Evolutionary conservation across 2,797 vertebrate genomes (phyloP).

Genomic region (Acanthornis magna): DNA sequence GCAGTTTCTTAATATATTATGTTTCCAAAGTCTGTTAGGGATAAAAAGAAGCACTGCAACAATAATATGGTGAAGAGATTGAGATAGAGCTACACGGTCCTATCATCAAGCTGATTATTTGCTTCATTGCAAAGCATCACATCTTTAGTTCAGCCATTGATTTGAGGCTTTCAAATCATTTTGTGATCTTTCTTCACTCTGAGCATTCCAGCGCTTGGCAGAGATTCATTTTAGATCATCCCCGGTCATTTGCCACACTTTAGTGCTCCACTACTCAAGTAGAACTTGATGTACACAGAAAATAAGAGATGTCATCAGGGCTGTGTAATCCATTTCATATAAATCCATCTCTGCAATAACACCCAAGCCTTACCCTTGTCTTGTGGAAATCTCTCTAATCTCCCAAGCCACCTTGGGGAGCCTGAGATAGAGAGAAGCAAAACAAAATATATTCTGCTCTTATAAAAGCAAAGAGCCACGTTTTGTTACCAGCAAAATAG

Average conservation of each 20-base stretch:
- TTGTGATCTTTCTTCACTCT: conserved; percentile 32
- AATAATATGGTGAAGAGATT: background rate
- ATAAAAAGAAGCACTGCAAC: background rate
- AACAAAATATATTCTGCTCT: background rate
- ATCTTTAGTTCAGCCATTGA: conserved; percentile 57
- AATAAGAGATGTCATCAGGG: conserved; percentile 50
- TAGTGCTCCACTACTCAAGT: conserved; percentile 11
- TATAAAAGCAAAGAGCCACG: background rate
- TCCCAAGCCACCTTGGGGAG: background rate
- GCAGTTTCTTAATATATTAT: background rate
- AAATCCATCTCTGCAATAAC: conserved; percentile 19
- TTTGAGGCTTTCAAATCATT: conserved; percentile 43
- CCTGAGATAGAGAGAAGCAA: background rate
- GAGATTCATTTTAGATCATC: conserved; percentile 49
- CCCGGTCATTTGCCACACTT: conserved; percentile 45
- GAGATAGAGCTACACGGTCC: background rate
- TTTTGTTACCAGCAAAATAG: conserved; percentile 10
- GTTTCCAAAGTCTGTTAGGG: conserved; percentile 11
- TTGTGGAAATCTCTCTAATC: conserved; percentile 53
- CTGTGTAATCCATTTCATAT: conserved; percentile 46
- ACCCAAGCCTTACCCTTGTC: background rate
- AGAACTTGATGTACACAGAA: conserved; percentile 32
- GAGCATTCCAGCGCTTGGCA: background rate
- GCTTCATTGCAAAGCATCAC: conserved; percentile 39
- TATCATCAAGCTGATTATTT: conserved; percentile 43